Evolutionary conservation across 2,888 invertebrate genomes (phyloP), one percentile per base, ranked within the genome.

Genomic region (Nymphalis c-album): DNA sequence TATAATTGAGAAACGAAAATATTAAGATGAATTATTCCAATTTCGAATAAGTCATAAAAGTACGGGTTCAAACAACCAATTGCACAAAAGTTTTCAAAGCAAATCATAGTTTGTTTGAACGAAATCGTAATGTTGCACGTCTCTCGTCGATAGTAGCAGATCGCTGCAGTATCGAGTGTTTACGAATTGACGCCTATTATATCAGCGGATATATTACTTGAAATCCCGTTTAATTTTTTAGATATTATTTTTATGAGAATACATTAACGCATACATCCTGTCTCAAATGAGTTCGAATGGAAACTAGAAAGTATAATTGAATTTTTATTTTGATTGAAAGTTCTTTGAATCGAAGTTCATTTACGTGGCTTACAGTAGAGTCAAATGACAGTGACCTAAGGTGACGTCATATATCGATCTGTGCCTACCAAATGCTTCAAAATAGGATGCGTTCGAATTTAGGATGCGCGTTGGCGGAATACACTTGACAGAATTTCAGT

Each of bases 121-220:
- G 57, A 50, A 58, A 48, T 10, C 55, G 53, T 35, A 60, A 55
- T 46, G 64, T 46, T 53, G 40, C 16, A n/a, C 45, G 51, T 60
- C 55, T 22, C 16, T 66, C 60, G 35, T 60, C 65, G 61, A 17
- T 1, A 0, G 13, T 5, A 66, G 65, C 35, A 48, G 55, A 66
- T 65, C 47, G 55, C 16, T 55, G 60, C 17, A 22, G 20, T 51
- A 26, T 7, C 26, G 26, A 45, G 20, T 65, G 64, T 65, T 65
- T 65, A 65, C 53, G 40, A 53, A 26, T 53, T 53, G 17, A 13
- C 13, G 26, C 5, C 26, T 16, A 53, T 53, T 26, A 26, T 53
- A 50, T 50, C n/a, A 6, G 26, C 26, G 26, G 26, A 31, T 31
- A 31, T 31, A 40, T 40, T 40, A 40, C 40, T 40, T 13, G 13